Evolutionary conservation across 2,113 vertebrate genomes (phyloP), one percentile per base, ranked within the genome.

Genomic region (Strix aluco): DNA sequence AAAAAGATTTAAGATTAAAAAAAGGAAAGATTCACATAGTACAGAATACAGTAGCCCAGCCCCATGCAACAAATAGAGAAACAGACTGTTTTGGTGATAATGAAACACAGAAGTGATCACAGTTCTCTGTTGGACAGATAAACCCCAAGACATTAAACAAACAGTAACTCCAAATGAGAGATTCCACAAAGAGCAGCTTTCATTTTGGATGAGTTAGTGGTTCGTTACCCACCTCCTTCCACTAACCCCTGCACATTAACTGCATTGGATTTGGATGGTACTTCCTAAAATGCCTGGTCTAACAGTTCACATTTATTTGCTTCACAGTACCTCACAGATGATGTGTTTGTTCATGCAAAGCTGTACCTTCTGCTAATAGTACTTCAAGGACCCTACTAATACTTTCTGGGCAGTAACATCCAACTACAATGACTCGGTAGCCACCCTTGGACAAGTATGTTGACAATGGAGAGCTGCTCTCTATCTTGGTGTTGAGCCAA

Each of bases 1-100:
- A 94, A 94, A 97, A 92, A 97, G 11, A 83, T 81, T 79, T 42
- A 90, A 95, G 20, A 69, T 97, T 96, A 97, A 94, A 77, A 66
- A 91, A 92, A 40, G 63, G 72, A 92, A 84, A 91, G 70, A 44
- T 38, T 88, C 34, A 73, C 4, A 18, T 10, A 92, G 86, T 63
- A 81, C 69, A 96, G 96, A 96, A 92, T n/a, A 93, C 79, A 96
- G 66, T 20, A 96, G 88, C 80, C 85, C 88, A 94, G 82, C 69
- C 82, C 57, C 96, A 97, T 91, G 93, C 92, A 95, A 91, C 79
- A 77, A 58, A 92, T 10, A 80, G 40, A 94, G 89, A 88, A 91
- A 92, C 49, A 83, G 78, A 86, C 29, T 90, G 58, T 10, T 74
- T 40, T 70, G 78, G 72, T 59, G 79, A 49, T 51, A 88, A 90